Conservation (phyloP, 2,888 invertebrate species). For the Philereme transversata region DNA sequence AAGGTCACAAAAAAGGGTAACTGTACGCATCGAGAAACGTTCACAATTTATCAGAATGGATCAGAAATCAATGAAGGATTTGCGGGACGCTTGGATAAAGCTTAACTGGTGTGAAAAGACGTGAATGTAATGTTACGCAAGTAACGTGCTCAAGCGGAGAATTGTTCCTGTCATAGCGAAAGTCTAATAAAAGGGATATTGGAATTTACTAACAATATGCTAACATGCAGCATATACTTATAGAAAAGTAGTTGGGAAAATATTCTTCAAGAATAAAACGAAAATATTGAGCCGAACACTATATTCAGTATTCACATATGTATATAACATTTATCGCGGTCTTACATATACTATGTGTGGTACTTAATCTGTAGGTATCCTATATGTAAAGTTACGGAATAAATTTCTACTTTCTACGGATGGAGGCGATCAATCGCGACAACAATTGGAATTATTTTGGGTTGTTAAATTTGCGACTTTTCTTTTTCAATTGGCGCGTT, state of each 20-base stretch:
- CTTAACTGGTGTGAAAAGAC: neutral
- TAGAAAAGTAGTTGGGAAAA: too few relatives aligned
- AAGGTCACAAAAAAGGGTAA: slow-evolving; percentile 62
- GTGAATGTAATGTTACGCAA: neutral
- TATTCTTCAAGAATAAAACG: too few relatives aligned
- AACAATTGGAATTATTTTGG: slow-evolving; percentile 46
- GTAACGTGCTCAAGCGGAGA: neutral
- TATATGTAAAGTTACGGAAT: too few relatives aligned
- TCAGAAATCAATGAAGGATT: slow-evolving; percentile 7
- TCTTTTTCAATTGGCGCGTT: slow-evolving; percentile 24
- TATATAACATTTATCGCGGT: too few relatives aligned
- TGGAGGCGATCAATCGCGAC: slow-evolving; percentile 18
- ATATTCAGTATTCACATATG: too few relatives aligned
- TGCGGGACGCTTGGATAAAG: slow-evolving; percentile 6
- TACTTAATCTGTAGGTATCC: too few relatives aligned
- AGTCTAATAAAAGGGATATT: too few relatives aligned
- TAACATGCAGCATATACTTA: too few relatives aligned
- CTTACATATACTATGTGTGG: too few relatives aligned
- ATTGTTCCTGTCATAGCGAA: neutral
- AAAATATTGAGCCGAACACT: too few relatives aligned
- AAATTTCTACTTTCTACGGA: neutral
- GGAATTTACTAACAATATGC: too few relatives aligned
- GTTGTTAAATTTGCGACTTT: slow-evolving; percentile 45
- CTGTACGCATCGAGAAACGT: slow-evolving; percentile 50
- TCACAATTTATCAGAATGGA: slow-evolving; percentile 59